phyloP scores from a whole-genome alignment of 1,140 invertebrate species.

The Brachionus asplanchnoidis region DNA sequence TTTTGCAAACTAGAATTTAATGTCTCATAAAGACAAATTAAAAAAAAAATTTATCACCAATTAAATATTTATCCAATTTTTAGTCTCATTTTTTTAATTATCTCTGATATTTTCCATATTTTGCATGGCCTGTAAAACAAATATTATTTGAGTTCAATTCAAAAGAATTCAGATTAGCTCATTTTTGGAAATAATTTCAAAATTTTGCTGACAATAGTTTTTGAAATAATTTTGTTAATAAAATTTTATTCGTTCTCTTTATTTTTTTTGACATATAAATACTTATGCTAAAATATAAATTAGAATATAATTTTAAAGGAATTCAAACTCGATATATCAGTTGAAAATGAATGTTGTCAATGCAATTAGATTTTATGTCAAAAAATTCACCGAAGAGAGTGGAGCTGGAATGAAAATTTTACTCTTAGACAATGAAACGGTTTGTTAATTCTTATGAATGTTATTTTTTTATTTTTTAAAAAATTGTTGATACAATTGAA shows the following conservation, averaged over 20 bases:
- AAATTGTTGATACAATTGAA: background rate
- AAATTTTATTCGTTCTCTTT: background rate
- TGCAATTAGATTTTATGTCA: conserved; percentile 86
- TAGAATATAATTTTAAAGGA: background rate
- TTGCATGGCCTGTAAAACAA: background rate
- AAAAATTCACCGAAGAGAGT: conserved; percentile 94
- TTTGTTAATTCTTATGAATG: conserved; percentile 54
- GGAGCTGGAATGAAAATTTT: conserved; percentile 98
- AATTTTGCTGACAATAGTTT: background rate
- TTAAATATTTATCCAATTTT: background rate
- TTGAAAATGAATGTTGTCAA: conserved; percentile 79
- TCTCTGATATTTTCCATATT: background rate
- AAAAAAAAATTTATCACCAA: background rate
- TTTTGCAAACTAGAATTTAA: background rate
- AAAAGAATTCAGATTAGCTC: background rate
- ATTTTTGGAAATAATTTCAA: background rate
- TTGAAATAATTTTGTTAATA: background rate
- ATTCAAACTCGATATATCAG: background rate
- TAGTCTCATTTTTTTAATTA: background rate
- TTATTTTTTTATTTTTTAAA: background rate
- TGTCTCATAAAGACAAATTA: background rate
- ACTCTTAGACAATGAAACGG: conserved; percentile 95
- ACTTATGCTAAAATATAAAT: conserved; percentile 12
- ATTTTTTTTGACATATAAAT: background rate
- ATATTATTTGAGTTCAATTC: background rate